phyloP scores from a whole-genome alignment of 2,797 vertebrate genomes.

The Galagoides demidoff region DNA sequence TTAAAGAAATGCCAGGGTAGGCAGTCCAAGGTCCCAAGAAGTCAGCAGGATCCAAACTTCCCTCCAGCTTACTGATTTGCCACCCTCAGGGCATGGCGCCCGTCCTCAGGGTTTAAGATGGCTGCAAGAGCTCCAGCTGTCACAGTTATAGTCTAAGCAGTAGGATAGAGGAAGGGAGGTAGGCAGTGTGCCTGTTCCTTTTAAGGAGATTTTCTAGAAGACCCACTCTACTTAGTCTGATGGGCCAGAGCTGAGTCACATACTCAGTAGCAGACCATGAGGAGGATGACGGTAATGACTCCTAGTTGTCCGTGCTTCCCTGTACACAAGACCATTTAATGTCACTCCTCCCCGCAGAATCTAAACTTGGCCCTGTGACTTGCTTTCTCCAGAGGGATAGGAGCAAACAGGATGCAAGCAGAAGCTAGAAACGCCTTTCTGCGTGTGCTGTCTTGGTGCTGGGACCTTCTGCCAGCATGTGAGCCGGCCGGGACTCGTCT shows the following conservation, averaged over 20 bases:
- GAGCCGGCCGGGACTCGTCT: neutral
- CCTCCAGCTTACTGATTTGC: neutral
- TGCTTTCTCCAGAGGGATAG: neutral
- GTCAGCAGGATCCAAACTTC: neutral
- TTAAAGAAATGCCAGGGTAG: neutral
- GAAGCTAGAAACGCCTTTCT: neutral
- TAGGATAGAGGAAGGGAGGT: neutral
- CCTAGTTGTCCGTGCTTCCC: neutral
- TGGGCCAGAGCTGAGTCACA: neutral
- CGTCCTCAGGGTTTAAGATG: neutral
- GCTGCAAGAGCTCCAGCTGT: neutral
- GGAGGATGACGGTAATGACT: neutral
- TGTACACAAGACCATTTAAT: neutral
- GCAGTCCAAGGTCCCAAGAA: neutral
- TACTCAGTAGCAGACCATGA: too few species aligned
- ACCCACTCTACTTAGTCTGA: neutral
- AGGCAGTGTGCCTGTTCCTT: neutral
- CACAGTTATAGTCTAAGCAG: neutral
- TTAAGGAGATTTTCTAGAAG: neutral
- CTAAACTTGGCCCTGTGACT: neutral
- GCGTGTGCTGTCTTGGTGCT: neutral
- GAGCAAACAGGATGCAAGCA: neutral
- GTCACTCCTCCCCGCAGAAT: neutral
- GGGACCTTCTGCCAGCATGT: rapidly evolving
- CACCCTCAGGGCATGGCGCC: neutral